phyloP scores from a whole-genome alignment of 2,888 invertebrate genomes.

The Caprella mutica region DNA sequence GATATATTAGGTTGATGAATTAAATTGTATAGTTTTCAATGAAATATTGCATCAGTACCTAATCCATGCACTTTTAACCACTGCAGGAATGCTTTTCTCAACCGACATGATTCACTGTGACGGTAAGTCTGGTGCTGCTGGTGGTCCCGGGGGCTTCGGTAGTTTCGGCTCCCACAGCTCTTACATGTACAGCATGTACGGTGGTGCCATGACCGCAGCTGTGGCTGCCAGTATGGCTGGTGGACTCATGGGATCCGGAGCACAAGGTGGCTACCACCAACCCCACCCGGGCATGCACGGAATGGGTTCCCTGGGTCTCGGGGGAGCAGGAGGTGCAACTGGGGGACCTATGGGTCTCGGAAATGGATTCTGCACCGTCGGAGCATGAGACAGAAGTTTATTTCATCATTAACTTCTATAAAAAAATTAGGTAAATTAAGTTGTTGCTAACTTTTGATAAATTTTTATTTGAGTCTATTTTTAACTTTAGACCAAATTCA shows the following conservation, averaged over 20 bases:
- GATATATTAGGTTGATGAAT: too few relatives aligned
- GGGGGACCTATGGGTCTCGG: constrained; percentile 22
- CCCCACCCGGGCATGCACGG: constrained; percentile 26
- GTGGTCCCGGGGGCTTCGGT: constrained; percentile 12
- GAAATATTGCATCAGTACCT: too few relatives aligned
- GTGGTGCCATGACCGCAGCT: constrained; percentile 1
- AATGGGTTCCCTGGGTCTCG: constrained; percentile 22
- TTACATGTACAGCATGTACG: constrained; percentile 13
- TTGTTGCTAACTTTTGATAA: too few relatives aligned
- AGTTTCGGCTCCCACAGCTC: constrained; percentile 8
- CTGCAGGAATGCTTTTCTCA: constrained; percentile 29
- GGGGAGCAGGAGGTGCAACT: constrained; percentile 22
- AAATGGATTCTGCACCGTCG: constrained; percentile 27
- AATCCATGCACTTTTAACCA: too few relatives aligned
- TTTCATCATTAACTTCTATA: too few relatives aligned
- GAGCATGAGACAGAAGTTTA: constrained; percentile 11
- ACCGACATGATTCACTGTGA: constrained; percentile 31
- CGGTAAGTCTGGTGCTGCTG: constrained; percentile 16
- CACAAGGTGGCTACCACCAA: constrained; percentile 6
- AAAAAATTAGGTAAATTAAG: too few relatives aligned
- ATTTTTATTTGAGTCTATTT: too few relatives aligned
- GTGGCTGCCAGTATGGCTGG: constrained; percentile 18
- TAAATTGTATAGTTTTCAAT: too few relatives aligned
- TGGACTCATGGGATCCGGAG: constrained; percentile 23
- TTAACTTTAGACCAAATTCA: too few relatives aligned